Evolutionary conservation across 2,797 vertebrate species (phyloP), one percentile per base, ranked within the genome.

Genomic region (Enteromius fasciolatus): DNA sequence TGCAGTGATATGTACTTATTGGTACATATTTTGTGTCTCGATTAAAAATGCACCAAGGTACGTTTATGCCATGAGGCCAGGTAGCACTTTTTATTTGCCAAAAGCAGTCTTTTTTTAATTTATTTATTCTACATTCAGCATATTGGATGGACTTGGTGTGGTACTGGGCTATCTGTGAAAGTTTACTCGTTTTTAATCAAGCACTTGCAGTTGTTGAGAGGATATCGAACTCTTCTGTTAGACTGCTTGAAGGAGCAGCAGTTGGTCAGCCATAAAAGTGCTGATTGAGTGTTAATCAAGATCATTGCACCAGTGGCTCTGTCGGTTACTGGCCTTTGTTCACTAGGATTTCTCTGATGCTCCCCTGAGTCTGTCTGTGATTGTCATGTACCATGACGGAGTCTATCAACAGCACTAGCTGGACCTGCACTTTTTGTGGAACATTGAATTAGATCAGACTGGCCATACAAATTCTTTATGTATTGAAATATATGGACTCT

Each of bases 271-370:
- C 90, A 85, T 87, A 83, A 86, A 86, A 90, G 81, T 84, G 83
- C 89, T 89, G 90, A 92, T 87, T 83, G 78, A 84, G 70, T 83
- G 67, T 87, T 89, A 89, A 89, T 90, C 85, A 87, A 90, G 91
- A 89, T 88, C 89, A 84, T 68, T 91, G 86, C 90, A 87, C 89
- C 89, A 90, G 90, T 91, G 90, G 88, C 89, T 89, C 89, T 85
- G 86, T 90, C 81, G 68, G 85, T 91, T 90, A 90, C 70, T 54
- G 46, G 86, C 87, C 89, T 83, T 90, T 86, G 84, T 87, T 87
- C 87, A 85, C 74, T 41, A 8, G 41, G 74, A 61, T 78, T 28
- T 67, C 46, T 66, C 5, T 75, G 12, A 33, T 78, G 23, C 66
- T 59, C 36, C 28, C 73, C 25, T 14, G 36, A 67, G 54, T 69